Evolutionary conservation across 2,797 vertebrate genomes (phyloP).

Genomic region (Platalea minor): DNA sequence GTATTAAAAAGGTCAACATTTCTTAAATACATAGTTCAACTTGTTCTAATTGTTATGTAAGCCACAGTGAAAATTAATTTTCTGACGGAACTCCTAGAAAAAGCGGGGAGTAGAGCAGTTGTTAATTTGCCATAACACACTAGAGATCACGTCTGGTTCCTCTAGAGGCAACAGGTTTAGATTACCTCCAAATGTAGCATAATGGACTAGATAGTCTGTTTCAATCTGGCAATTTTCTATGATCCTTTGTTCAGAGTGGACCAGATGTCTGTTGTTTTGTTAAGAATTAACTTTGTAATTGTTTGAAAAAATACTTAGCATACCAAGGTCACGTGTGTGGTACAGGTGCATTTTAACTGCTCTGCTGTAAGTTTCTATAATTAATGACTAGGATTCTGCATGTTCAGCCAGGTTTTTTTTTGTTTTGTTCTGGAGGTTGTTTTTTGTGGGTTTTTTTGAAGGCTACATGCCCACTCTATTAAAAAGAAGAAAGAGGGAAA

Average conservation of each 20-base stretch:
- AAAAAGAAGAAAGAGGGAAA: not conserved
- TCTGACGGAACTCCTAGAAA: not conserved
- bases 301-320: not conserved
- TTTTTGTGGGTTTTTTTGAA: not conserved
- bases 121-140: not conserved
- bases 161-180: not conserved
- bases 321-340: constrained; percentile 35
- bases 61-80: not conserved
- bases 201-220: not conserved
- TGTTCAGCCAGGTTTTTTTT: not conserved
- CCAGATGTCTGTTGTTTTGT: constrained; percentile 55
- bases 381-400: constrained; percentile 28
- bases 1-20: not conserved
- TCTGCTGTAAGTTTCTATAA: constrained; percentile 21
- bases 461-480: not conserved
- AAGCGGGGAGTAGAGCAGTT: not conserved
- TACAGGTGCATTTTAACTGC: constrained; percentile 47
- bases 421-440: rapidly evolving
- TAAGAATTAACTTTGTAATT: constrained; percentile 59
- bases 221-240: not conserved
- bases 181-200: not conserved
- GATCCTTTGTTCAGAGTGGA: constrained; percentile 18
- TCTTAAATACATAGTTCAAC: not conserved
- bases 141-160: not conserved
- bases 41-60: not conserved